Base-by-base conservation (phyloP, 2,113 vertebrate species). In the Pseudopipra pipra region DNA sequence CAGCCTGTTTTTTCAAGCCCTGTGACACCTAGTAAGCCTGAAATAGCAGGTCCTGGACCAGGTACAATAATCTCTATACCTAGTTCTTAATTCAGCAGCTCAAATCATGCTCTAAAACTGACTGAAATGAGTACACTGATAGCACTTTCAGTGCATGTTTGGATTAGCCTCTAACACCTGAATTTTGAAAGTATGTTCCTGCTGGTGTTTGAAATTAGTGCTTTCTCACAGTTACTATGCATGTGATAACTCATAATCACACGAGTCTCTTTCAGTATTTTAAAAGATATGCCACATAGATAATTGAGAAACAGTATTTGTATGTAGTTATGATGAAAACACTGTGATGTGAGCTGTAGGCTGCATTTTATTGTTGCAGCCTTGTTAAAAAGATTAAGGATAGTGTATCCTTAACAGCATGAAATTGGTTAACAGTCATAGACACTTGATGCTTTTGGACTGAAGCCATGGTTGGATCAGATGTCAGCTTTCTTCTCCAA, bases 1-100 rank as follows among this genome's bases (percentile, higher is more conserved):
- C 91, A 90, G 4, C 81, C 92, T 94, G 80, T 90, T 95, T 77
- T 96, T 97, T 94, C 97, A 94, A 98, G 96, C 58, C 83, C 92
- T 73, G 44, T 88, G 95, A 66, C 96, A 71, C 67, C 97, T 85
- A 95, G 94, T 96, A 96, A 97, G 31, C 85, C 91, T 92, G 96
- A 94, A 89, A 92, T 78, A 93, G 54, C 96, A 95, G 95, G 95
- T 67, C 16, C 75, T 89, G 93, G 54, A 80, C 84, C 96, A 98
- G 98, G 97, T 98, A 98, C 66, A 97, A 71, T 39, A 47, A 75
- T 23, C 28, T 73, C 68, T 78, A 58, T 18, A 58, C 20, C 37
- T 79, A 84, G 35, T 59, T 82, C 30, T 95, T 86, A 59, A 67
- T 76, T 85, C 27, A 55, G 7, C 54, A 61, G 24, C 52, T 83